Evolutionary conservation across 2,113 vertebrate species (phyloP).

Genomic region (Hypocryptadius cinnamomeus): DNA sequence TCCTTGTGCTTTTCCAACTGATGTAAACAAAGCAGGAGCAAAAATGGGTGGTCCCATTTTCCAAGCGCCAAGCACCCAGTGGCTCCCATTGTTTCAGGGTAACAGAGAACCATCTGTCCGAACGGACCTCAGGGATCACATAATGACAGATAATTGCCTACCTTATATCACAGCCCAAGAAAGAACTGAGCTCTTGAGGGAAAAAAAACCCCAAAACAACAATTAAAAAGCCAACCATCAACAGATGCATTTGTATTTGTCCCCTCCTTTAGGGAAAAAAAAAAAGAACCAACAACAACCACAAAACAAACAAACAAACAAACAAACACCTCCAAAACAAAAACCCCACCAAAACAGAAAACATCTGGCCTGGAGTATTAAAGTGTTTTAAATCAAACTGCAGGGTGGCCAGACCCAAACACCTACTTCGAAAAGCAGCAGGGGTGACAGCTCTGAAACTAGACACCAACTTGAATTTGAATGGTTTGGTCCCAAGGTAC

Average conservation of each 20-base stretch:
- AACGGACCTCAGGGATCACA: not conserved
- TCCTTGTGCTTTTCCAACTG: not conserved
- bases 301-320: not conserved
- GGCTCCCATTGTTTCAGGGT: slow-evolving; percentile 9
- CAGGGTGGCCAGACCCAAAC: not conserved
- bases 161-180: not conserved
- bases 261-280: not conserved
- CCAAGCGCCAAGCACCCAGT: not conserved
- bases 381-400: not conserved
- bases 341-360: not conserved
- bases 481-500: not conserved
- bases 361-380: not conserved
- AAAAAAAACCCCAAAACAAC: accelerated
- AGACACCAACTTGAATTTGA: not conserved
- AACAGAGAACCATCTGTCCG: slow-evolving; percentile 24
- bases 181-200: not conserved
- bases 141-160: not conserved
- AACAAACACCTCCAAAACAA: not conserved
- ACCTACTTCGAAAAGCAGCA: not conserved
- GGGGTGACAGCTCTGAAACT: not conserved
- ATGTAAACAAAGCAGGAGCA: not conserved
- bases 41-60: not conserved
- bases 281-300: not conserved
- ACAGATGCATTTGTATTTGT: not conserved
- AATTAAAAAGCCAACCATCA: not conserved